Evolutionary conservation across 2,797 vertebrate species (phyloP), one percentile per base, ranked within the genome.

Genomic region (Gobionotothen gibberifrons): DNA sequence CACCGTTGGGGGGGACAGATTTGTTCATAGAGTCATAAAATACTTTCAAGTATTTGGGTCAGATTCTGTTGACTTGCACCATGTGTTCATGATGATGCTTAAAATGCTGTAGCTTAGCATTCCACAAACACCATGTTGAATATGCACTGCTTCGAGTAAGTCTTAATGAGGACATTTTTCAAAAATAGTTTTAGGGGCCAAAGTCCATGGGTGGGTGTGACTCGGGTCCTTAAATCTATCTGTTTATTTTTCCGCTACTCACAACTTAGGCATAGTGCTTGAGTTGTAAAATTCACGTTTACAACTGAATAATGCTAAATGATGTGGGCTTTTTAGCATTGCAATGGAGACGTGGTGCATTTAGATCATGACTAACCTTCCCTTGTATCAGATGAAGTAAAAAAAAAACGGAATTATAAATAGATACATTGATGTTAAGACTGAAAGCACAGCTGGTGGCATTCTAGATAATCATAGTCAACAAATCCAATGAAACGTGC

Each of bases 1-100:
- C 68, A 62, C 79, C 47, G 52, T 21, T 53, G 47, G 21, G 54
- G 51, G 55, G 63, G 66, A 52, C 58, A 65, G 54, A 63, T 89
- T 75, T 68, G 48, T 46, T 82, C 79, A 69, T 59, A 58, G 66
- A 79, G 76, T 83, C 79, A 76, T 77, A 79, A 85, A 85, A 89
- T 78, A 84, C 72, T 76, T 83, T 71, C 42, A 77, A 69, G 29
- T 78, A 87, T 90, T 81, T 90, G 79, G 87, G 87, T 91, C 86
- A 89, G 19, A 86, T 62, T 71, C 43, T 51, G 49, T 65, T 60
- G 79, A 85, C 57, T 21, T 52, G 63, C 62, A 46, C 49, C 26
- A 14, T 73, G 69, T 63, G 55, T 56, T 49, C 19, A 22, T 39
- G 55, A 55, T 66, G 39, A 65, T 72, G 57, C 22, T 60, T 39